Percentiles rank a stretch among this genome's conserved stretches.
These are phyloP conservation scores for Lepidocyrtoides sp. DNA, from an alignment of 2,888 invertebrate species.

Conservation along the genomic window DNA sequence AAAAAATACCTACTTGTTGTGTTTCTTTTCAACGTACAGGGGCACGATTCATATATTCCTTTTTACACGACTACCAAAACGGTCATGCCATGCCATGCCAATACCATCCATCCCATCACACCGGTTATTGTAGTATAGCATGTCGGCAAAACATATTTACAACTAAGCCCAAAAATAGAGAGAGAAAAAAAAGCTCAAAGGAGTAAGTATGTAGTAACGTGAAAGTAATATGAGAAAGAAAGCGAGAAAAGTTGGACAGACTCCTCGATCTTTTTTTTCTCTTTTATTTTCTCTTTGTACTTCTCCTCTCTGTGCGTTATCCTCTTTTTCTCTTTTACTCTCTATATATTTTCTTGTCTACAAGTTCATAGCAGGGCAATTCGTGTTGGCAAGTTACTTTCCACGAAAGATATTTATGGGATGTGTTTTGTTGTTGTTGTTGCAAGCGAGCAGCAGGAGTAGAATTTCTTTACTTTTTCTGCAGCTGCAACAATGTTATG, in stretches of 20 bases:
- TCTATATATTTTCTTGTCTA: conserved; percentile 2
- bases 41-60: background rate
- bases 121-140: conserved; percentile 17
- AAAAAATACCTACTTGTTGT: conserved; percentile 51
- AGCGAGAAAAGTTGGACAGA: conserved; percentile 28
- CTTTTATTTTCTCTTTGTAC: background rate
- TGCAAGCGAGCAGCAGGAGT: conserved; percentile 5
- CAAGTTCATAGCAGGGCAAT: conserved; percentile 46
- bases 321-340: background rate
- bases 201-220: background rate
- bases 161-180: no score
- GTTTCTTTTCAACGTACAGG: conserved; percentile 9
- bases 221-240: conserved; percentile 29
- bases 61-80: background rate
- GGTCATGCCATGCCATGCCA: background rate
- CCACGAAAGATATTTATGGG: conserved; percentile 52
- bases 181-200: background rate
- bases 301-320: background rate
- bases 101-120: background rate
- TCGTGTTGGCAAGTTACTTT: conserved; percentile 43
- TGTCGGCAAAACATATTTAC: conserved; percentile 36
- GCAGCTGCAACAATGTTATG: conserved; percentile 27
- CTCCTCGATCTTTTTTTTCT: conserved; percentile 2
- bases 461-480: background rate
- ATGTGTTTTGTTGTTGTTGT: conserved; percentile 10